Evolutionary conservation across 2,888 invertebrate genomes (phyloP).

Genomic region (Branchellion lobata): DNA sequence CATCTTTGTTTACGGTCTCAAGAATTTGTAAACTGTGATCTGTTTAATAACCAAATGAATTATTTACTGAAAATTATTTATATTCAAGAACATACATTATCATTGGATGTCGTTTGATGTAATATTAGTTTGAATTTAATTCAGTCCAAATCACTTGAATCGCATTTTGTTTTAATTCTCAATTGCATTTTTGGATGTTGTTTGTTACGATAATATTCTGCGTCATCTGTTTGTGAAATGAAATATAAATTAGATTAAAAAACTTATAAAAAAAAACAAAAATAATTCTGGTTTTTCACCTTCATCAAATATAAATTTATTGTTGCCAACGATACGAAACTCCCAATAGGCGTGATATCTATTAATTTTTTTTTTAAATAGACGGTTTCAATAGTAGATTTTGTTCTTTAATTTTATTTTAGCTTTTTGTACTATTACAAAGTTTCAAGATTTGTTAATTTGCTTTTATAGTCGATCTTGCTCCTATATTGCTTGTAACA

Average conservation of each 20-base stretch:
- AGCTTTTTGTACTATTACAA: no score
- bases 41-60: conserved; percentile 3
- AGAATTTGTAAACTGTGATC: neutral
- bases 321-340: conserved; percentile 6
- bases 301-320: neutral
- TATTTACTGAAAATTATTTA: neutral
- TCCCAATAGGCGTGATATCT: no score
- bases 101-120: neutral
- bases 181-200: neutral
- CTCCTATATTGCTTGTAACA: no score
- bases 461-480: no score
- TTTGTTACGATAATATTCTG: neutral
- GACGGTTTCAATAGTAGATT: no score
- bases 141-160: neutral
- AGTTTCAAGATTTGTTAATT: no score
- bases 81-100: neutral
- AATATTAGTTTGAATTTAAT: neutral
- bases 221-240: neutral
- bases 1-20: conserved; percentile 42
- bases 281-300: no score
- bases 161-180: neutral
- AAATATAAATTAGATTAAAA: neutral
- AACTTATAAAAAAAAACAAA: no score
- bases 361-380: no score
- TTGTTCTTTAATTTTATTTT: no score